Evolutionary conservation across 2,797 vertebrate species (phyloP), one percentile per base, ranked within the genome.

Genomic region (Australoheros facetus): DNA sequence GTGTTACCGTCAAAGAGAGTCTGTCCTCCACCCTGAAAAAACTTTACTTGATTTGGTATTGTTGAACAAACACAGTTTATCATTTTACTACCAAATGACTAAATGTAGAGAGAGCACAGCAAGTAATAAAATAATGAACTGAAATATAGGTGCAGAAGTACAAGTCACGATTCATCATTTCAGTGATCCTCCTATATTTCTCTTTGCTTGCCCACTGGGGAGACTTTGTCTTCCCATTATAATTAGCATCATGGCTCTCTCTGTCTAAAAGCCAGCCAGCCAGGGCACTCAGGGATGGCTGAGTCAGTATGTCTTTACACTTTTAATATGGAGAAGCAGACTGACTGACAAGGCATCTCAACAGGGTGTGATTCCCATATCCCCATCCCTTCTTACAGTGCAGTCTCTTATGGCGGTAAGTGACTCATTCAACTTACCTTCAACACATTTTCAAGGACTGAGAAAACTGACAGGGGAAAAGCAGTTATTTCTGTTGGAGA

Each of bases 281-380:
- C 92, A 94, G 88, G 91, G 92, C 91, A 93, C 89, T 92, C 82
- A 79, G 84, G 87, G 87, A 94, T 89, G 88, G 85, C 86, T 93
- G 90, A 93, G 90, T 93, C 94, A 92, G 94, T 94, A 91, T 89
- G 86, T 94, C 92, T 92, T 86, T 89, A 81, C 92, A 92, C 88
- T 93, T 93, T 92, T 94, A 93, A 94, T 94, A 88, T 88, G 89
- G 86, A 93, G 91, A 85, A 91, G 85, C 86, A 74, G 82, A 87
- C 82, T 93, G 94, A 94, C 89, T 94, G 93, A 94, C 92, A 93
- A 90, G 89, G 88, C 88, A 87, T 92, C 91, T 92, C 93, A 91
- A 88, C 71, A 84, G 75, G 77, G 85, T 86, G 87, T 79, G 75
- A 87, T 85, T 91, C 85, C 88, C 88, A 90, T 77, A 88, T 86